Evolutionary conservation across 2,113 vertebrate genomes (phyloP).

Genomic region (Tor tambroides): DNA sequence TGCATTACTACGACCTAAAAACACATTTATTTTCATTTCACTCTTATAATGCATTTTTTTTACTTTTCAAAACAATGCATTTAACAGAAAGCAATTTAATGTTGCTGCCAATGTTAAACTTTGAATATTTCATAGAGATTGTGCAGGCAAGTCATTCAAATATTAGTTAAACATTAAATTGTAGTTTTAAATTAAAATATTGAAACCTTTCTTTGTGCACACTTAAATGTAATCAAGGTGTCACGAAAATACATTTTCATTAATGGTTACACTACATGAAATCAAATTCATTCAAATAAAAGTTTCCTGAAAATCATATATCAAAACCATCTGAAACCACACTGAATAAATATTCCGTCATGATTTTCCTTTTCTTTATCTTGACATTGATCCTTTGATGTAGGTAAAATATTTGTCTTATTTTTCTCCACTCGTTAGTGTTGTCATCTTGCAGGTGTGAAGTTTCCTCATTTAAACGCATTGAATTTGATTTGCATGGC

Average conservation of each 20-base stretch:
- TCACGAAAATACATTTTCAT: too few relatives aligned
- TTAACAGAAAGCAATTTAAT: background rate
- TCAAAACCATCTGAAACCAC: background rate
- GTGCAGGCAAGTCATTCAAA: too few relatives aligned
- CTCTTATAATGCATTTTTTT: background rate
- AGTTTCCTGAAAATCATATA: too few relatives aligned
- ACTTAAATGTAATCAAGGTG: too few relatives aligned
- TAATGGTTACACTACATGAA: too few relatives aligned
- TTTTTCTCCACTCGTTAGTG: background rate
- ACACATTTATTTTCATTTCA: background rate
- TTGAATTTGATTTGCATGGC: constrained; percentile 25
- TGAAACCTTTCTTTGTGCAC: too few relatives aligned
- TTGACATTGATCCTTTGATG: background rate
- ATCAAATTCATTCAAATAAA: too few relatives aligned
- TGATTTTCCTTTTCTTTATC: too few relatives aligned
- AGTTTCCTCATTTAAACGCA: background rate
- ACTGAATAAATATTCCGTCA: background rate
- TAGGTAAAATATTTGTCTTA: background rate
- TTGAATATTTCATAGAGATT: background rate
- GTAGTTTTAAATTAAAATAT: background rate
- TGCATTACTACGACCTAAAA: background rate
- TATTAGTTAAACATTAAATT: background rate
- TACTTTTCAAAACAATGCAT: background rate
- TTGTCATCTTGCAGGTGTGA: background rate
- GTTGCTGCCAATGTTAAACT: too few relatives aligned